These are phyloP conservation scores for Sylvilagus bachmani DNA, from an alignment of 2,113 vertebrate genomes.

Conservation along the genomic window DNA sequence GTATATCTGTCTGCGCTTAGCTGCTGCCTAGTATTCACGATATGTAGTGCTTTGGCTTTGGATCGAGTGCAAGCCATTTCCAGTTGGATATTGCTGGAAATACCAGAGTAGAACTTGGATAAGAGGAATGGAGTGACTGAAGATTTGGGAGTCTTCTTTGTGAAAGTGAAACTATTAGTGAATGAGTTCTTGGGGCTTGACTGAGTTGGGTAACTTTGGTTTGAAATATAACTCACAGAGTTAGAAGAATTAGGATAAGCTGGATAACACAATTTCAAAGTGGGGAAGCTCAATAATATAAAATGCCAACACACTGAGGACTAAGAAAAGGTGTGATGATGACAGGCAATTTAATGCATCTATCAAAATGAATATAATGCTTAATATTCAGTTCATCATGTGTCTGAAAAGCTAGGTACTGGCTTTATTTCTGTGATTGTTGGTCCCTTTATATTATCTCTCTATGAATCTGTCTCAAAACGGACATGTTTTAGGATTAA, in stretches of 20 bases:
- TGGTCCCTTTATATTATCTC: slow-evolving; percentile 33
- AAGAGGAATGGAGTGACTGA: slow-evolving; percentile 35
- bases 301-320: slow-evolving; percentile 46
- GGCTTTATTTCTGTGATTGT: slow-evolving; percentile 45
- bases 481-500: slow-evolving; percentile 1
- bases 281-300: slow-evolving; percentile 50
- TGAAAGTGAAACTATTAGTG: slow-evolving; percentile 48
- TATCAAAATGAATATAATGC: slow-evolving; percentile 55
- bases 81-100: slow-evolving; percentile 40
- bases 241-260: slow-evolving; percentile 28
- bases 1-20: background rate
- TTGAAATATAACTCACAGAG: slow-evolving; percentile 19
- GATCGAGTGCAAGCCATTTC: slow-evolving; percentile 15
- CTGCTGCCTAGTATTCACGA: slow-evolving; percentile 10
- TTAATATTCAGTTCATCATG: slow-evolving; percentile 46
- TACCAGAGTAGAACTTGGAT: background rate
- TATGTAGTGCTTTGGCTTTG: slow-evolving; percentile 30
- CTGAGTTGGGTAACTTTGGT: background rate
- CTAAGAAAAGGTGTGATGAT: slow-evolving; percentile 1
- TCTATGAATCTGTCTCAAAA: slow-evolving; percentile 53
- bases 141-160: slow-evolving; percentile 13
- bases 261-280: slow-evolving; percentile 45
- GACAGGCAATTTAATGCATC: slow-evolving; percentile 48
- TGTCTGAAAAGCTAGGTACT: slow-evolving; percentile 52
- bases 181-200: slow-evolving; percentile 8